These are phyloP conservation scores for Lysandra bellargus DNA, from an alignment of 2,888 invertebrate species.

Conservation along the genomic window DNA sequence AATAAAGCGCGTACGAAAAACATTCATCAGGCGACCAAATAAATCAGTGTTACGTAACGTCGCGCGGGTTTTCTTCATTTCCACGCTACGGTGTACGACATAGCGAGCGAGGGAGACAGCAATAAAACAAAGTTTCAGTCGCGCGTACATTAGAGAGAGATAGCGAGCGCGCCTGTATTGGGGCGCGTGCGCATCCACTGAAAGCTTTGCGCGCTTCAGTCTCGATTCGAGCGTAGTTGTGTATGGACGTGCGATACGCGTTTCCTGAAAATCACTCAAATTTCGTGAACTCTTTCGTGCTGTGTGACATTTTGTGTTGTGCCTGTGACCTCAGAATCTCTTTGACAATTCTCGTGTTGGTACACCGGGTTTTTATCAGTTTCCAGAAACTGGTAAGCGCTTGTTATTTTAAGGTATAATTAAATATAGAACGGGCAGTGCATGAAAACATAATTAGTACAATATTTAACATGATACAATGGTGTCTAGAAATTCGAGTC, in stretches of 20 bases:
- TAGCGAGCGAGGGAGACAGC: conserved; percentile 49
- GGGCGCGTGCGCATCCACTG: conserved; percentile 68
- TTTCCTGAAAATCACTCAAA: conserved; percentile 49
- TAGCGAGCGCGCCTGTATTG: conserved; percentile 37
- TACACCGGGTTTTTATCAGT: conserved; percentile 55
- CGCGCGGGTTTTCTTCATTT: conserved; percentile 67
- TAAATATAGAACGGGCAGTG: conserved; percentile 74
- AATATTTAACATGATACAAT: conserved; percentile 61
- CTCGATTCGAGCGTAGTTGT: conserved; percentile 58
- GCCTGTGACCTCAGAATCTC: conserved; percentile 46
- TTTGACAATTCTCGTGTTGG: conserved; percentile 45
- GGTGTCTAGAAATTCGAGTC: conserved; percentile 52
- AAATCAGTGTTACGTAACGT: conserved; percentile 71
- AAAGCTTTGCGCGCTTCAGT: conserved; percentile 70
- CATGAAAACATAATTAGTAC: conserved; percentile 74
- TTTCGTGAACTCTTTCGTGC: conserved; percentile 52
- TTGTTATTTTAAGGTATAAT: conserved; percentile 76
- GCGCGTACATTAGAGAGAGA: conserved; percentile 50
- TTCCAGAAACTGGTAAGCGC: conserved; percentile 67
- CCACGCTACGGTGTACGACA: conserved; percentile 50
- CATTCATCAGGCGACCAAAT: conserved; percentile 69
- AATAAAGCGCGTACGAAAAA: conserved; percentile 61
- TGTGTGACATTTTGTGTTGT: conserved; percentile 56
- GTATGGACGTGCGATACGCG: conserved; percentile 50
- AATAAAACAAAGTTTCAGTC: conserved; percentile 45